These are phyloP conservation scores for Vidua macroura DNA, from an alignment of 2,113 vertebrate species.

Conservation along the genomic window DNA sequence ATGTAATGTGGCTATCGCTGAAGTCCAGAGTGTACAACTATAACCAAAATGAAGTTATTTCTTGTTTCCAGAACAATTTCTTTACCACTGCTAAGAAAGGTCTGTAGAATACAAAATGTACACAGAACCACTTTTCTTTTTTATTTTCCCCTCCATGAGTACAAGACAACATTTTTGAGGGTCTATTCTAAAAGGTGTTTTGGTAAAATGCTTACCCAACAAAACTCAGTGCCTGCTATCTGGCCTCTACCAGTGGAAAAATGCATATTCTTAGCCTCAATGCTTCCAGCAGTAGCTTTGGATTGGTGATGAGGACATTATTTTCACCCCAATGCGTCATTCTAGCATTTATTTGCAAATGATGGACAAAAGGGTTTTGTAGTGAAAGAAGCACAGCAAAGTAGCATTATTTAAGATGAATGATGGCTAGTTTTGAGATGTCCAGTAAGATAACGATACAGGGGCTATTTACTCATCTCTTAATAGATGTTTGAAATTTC, in stretches of 20 bases:
- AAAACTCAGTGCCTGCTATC: background rate
- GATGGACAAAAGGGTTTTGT: background rate
- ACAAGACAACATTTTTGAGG: background rate
- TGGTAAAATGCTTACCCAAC: background rate
- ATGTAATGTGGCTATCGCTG: background rate
- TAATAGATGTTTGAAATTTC: background rate
- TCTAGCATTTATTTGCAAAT: background rate
- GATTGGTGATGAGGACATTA: background rate
- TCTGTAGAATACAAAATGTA: background rate
- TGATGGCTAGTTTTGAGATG: background rate
- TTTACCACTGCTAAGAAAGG: background rate
- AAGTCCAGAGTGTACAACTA: background rate
- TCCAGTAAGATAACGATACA: background rate
- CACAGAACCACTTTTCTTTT: background rate
- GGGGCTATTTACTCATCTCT: background rate
- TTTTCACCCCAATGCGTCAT: background rate
- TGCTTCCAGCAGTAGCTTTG: background rate
- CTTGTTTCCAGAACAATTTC: background rate
- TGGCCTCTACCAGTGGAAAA: background rate
- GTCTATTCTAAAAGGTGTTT: background rate
- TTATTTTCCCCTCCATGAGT: accelerated
- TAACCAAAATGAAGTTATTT: background rate
- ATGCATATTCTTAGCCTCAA: background rate
- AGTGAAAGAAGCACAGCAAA: background rate
- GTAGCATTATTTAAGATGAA: background rate